Evolutionary conservation across 2,113 vertebrate genomes (phyloP).

Genomic region (Lagopus muta): DNA sequence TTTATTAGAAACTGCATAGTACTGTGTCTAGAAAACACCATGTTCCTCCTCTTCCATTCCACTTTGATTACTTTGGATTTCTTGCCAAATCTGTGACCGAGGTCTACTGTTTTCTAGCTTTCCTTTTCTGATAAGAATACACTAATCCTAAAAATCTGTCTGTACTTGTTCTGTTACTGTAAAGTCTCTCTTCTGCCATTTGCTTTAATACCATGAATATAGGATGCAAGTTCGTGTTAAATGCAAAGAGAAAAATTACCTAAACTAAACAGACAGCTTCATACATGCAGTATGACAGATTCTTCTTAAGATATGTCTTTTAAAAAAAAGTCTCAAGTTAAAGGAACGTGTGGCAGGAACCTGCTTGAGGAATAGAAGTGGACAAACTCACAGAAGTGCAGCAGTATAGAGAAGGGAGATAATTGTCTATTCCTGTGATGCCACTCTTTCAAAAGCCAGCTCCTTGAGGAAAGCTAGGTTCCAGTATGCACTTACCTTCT

Average conservation of each 20-base stretch:
- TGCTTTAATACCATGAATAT: background rate
- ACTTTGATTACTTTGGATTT: background rate
- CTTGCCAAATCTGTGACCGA: background rate
- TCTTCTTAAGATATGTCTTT: background rate
- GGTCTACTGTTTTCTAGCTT: background rate
- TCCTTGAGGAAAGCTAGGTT: background rate
- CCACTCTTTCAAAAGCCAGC: background rate
- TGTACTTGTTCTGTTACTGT: background rate
- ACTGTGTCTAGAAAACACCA: background rate
- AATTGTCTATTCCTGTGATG: background rate
- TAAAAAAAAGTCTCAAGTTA: background rate
- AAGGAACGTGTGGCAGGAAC: background rate
- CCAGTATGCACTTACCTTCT: background rate
- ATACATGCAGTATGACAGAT: background rate
- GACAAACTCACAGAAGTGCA: no score
- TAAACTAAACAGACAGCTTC: background rate
- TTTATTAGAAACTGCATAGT: background rate
- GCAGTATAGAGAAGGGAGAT: background rate
- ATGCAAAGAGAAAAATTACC: background rate
- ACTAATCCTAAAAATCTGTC: background rate
- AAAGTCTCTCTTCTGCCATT: background rate
- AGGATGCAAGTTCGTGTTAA: background rate
- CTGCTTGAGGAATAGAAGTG: background rate
- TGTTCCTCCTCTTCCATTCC: background rate
- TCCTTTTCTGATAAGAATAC: background rate